Evolutionary conservation across 2,113 vertebrate species (phyloP), one percentile per base, ranked within the genome.

Genomic region (Meles meles): DNA sequence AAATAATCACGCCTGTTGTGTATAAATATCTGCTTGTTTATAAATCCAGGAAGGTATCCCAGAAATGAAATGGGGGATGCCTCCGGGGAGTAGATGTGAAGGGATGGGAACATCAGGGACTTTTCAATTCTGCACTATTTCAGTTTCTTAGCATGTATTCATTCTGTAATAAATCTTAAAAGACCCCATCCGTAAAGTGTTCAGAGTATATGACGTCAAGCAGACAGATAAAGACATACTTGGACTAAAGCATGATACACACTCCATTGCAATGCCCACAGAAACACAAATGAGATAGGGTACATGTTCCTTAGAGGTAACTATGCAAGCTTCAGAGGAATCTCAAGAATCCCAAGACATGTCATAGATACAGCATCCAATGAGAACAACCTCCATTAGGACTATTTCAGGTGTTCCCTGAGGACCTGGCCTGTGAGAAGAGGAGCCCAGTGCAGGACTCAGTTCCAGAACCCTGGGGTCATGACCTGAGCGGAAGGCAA

Each of bases 1-100:
- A 96, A 97, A 90, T 89, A 92, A 95, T 55, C 82, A 13, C 14
- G n/a, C 55, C 52, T 92, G 84, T 44, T 37, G 27, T 67, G 69
- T 57, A 84, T 63, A 74, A 72, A 79, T 37, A 49, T 37, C 20
- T 42, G 29, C 80, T 90, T 82, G 69, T 88, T 94, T 97, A 91
- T 85, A 94, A 95, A 49, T 71, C 94, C 61, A 91, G 71, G 52
- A 91, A 94, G 34, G 10, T 25, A 77, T 34, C 90, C 85, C 44
- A 90, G 71, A 93, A 57, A 89, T 86, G 12, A 83, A 61, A 37
- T 27, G 20, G 69, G 42, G 61, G 74, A 76, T 44, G 31, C 2
- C 12, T 57, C 59, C 44, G n/a, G 13, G 44, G 49, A 55, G 15
- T 47, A 27, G 61, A 82, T 52, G 31, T 18, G 74, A 87, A 92